Base-by-base conservation (phyloP, 2,113 vertebrate genomes). In the Hemichromis elongatus region DNA sequence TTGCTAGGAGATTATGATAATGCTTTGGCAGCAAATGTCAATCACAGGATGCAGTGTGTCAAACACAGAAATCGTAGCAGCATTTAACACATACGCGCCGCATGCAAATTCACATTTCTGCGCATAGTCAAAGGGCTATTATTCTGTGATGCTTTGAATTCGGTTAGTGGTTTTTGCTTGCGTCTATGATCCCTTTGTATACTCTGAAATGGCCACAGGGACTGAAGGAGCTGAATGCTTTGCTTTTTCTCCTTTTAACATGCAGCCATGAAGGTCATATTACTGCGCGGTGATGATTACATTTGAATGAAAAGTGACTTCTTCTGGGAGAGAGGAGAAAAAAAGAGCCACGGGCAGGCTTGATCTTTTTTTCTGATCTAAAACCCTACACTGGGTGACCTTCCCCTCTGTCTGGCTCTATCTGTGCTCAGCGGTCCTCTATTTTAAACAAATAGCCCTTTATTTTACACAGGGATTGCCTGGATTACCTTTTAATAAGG, bases 401-500 rank as follows among this genome's bases (percentile, higher is more conserved):
- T 94, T 94, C 91, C 87, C 90, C 82, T 92, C 89, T 90, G 92
- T 90, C 88, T 90, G 88, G 73, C 86, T 88, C 24, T 80, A 91
- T 88, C 84, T 93, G 84, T 4, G 78, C 47, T 81, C 47, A 77
- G 88, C 55, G 73, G 78, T 90, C 85, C 87, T 88, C 90, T 92
- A 89, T 94, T 95, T 95, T 91, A 92, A 96, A 93, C 86, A 95
- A 96, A 95, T 93, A 89, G 91, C 88, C 90, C 90, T 91, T 95
- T 95, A 92, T 95, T 94, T 95, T 92, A 91, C 86, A 89, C 90
- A 81, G 80, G 91, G 93, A 94, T 95, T 94, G 93, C 90, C 92
- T 90, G 92, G 94, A 95, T 96, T 95, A 95, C 94, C 90, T 93
- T 95, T 95, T 95, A 95, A 95, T 95, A 95, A 93, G 94, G 92